Conservation (phyloP, 2,888 invertebrate genomes). For the Eudemis profundana region DNA sequence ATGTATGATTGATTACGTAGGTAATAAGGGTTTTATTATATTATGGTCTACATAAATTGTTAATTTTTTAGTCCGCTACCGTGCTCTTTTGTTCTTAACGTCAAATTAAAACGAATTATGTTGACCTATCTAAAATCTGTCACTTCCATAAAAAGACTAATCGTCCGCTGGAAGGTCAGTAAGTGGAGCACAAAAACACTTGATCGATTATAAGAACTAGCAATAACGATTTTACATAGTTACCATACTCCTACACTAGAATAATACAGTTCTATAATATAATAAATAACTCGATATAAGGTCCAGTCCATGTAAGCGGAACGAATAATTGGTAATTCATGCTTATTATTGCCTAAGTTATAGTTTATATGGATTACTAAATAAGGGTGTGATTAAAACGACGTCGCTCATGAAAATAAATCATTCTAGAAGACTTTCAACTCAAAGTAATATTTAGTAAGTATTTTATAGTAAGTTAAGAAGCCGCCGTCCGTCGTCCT, state of each 20-base stretch:
- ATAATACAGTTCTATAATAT: not conserved
- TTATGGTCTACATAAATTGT: too few relatives aligned
- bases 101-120: not conserved
- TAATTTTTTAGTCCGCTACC: too few relatives aligned
- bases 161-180: constrained; percentile 27
- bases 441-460: too few relatives aligned
- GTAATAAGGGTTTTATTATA: too few relatives aligned
- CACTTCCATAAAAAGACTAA: constrained; percentile 31
- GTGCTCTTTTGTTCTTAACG: not conserved
- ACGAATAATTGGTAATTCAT: not conserved
- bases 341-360: too few relatives aligned
- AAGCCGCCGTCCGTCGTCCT: too few relatives aligned
- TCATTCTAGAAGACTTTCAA: too few relatives aligned
- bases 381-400: too few relatives aligned
- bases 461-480: too few relatives aligned
- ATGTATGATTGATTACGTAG: too few relatives aligned
- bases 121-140: not conserved
- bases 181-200: constrained; percentile 37
- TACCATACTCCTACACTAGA: constrained; percentile 28
- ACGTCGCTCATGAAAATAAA: too few relatives aligned
- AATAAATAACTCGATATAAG: constrained; percentile 4
- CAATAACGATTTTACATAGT: constrained; percentile 13
- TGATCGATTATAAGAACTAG: constrained; percentile 26
- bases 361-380: too few relatives aligned
- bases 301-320: constrained; percentile 2